A percentile compares a stretch with the other conserved stretches of the same genome.
phyloP scores from a whole-genome alignment of 2,113 vertebrate genomes.

The Gymnocephalus cernua region DNA sequence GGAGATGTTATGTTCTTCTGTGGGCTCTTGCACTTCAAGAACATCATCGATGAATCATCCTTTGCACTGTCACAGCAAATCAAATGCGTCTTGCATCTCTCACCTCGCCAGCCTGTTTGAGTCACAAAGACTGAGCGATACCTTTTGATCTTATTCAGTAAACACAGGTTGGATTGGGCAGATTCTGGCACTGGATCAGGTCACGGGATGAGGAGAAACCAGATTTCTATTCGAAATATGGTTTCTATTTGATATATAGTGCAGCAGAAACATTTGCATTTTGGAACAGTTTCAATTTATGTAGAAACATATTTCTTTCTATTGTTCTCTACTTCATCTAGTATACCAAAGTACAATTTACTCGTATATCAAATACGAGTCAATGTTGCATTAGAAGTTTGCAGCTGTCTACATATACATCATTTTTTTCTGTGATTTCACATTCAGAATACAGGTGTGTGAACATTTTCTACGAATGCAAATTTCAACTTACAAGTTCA shows the following conservation, averaged over 20 bases:
- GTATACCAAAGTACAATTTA: too few relatives aligned
- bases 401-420: too few relatives aligned
- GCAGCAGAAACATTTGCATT: not conserved
- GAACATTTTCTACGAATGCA: too few relatives aligned
- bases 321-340: not conserved
- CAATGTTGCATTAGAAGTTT: too few relatives aligned
- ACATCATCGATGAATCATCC: conserved; percentile 61
- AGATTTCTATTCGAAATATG: conserved; percentile 4
- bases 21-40: conserved; percentile 55
- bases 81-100: conserved; percentile 52
- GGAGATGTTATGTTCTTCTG: conserved; percentile 45
- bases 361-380: too few relatives aligned
- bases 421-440: too few relatives aligned
- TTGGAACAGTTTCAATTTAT: not conserved
- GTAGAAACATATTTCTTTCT: not conserved
- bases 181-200: conserved; percentile 18
- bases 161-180: conserved; percentile 23
- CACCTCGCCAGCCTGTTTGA: conserved; percentile 41
- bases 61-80: conserved; percentile 56
- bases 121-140: conserved; percentile 35
- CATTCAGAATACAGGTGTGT: too few relatives aligned
- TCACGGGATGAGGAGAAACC: not conserved
- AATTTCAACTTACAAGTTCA: too few relatives aligned
- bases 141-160: conserved; percentile 56
- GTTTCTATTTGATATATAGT: conserved; percentile 3